Evolutionary conservation across 1,140 invertebrate genomes (phyloP).

Genomic region (Arion vulgaris): DNA sequence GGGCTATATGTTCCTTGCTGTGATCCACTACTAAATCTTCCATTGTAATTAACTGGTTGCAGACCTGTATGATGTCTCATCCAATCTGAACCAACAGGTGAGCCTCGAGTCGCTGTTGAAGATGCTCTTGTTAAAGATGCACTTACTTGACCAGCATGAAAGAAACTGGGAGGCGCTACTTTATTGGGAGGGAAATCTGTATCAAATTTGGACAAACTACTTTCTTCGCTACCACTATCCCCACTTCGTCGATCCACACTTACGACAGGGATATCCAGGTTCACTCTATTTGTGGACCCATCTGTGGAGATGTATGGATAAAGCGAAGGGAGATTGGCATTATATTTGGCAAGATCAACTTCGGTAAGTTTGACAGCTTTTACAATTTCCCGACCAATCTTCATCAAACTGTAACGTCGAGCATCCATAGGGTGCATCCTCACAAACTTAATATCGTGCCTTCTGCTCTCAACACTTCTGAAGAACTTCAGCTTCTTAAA

Average conservation of each 20-base stretch:
- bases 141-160: conserved; percentile 9
- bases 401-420: conserved; percentile 65
- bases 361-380: conserved; percentile 51
- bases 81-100: conserved; percentile 3
- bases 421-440: conserved; percentile 69
- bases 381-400: conserved; percentile 67
- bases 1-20: neutral
- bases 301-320: neutral
- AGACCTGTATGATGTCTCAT: neutral
- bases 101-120: conserved; percentile 1
- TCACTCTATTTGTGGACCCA: conserved; percentile 33
- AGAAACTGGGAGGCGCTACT: conserved; percentile 37
- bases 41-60: conserved; percentile 19
- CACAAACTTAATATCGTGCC: conserved; percentile 52
- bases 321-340: neutral
- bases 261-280: conserved; percentile 29
- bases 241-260: conserved; percentile 9
- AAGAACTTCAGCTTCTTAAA: conserved; percentile 62
- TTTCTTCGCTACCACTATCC: conserved; percentile 6
- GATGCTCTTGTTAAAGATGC: conserved; percentile 1
- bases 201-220: conserved; percentile 24
- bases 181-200: conserved; percentile 39
- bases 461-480: conserved; percentile 27
- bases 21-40: neutral
- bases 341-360: conserved; percentile 43